Percentiles rank a stretch among this genome's conserved stretches.
Conservation (phyloP, 1,140 invertebrate species). For the Metopolophium dirhodum region DNA sequence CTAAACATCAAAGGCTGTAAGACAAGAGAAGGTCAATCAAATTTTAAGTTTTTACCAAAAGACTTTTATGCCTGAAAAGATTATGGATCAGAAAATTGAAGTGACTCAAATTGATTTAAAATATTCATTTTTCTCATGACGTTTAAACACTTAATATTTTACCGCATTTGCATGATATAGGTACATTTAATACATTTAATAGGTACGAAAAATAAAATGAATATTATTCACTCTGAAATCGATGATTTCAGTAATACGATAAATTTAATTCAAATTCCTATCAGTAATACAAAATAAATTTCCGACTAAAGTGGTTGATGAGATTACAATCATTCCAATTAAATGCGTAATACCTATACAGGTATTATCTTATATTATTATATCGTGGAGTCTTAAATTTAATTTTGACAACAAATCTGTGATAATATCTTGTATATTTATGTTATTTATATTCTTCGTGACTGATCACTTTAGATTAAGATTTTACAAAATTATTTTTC, state of each 20-base stretch:
- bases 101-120: not conserved
- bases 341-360: not conserved
- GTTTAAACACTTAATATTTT: not conserved
- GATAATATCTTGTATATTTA: conserved; percentile 3
- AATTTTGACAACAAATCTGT: not conserved
- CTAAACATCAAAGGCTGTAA: not conserved
- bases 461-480: not conserved
- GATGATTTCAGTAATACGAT: not conserved
- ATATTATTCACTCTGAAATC: not conserved
- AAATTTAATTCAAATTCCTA: not conserved
- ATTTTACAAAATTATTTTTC: not conserved
- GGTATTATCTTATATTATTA: not conserved
- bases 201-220: not conserved
- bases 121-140: not conserved
- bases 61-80: not conserved
- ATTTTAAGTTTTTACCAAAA: not conserved
- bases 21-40: not conserved
- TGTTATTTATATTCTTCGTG: not conserved
- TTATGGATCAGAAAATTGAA: not conserved
- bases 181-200: not conserved
- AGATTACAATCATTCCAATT: not conserved
- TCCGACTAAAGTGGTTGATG: not conserved
- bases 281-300: not conserved
- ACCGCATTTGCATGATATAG: not conserved
- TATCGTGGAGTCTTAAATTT: not conserved